These are phyloP conservation scores for Anseranas semipalmata DNA, from an alignment of 2,113 vertebrate genomes.

Conservation along the genomic window DNA sequence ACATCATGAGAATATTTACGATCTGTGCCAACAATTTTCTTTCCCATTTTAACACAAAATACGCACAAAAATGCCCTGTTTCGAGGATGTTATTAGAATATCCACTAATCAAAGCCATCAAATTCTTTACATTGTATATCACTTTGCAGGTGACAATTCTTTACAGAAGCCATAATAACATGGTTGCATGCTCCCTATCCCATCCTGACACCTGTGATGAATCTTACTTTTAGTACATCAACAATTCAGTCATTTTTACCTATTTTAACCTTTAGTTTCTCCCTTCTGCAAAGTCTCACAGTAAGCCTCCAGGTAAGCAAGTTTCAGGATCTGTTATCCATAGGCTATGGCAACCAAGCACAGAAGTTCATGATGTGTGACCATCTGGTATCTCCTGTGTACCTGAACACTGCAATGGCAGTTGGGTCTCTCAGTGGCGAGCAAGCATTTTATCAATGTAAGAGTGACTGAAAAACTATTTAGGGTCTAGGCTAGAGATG, in stretches of 20 bases:
- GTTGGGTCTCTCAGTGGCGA: rapidly evolving
- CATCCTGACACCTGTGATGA: not conserved
- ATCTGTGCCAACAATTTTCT: not conserved
- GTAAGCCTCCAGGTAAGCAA: not conserved
- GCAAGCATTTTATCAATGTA: not conserved
- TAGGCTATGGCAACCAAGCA: not conserved
- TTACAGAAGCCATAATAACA: not conserved
- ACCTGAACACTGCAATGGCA: not conserved
- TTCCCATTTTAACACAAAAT: not conserved
- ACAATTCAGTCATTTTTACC: not conserved
- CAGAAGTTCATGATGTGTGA: not conserved
- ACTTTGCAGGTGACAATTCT: not conserved
- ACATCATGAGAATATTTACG: not conserved
- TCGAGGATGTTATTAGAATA: not conserved
- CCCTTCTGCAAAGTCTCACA: not conserved
- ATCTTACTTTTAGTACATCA: not conserved
- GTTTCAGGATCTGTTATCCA: not conserved
- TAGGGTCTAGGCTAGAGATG: not conserved
- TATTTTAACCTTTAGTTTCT: not conserved
- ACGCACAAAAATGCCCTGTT: not conserved
- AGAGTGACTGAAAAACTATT: not conserved
- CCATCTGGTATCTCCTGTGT: not conserved
- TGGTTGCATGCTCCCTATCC: not conserved
- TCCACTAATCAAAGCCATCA: not conserved
- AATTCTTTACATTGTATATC: not conserved